These are phyloP conservation scores for Acleris cristana DNA, from an alignment of 2,888 invertebrate genomes.

Conservation along the genomic window DNA sequence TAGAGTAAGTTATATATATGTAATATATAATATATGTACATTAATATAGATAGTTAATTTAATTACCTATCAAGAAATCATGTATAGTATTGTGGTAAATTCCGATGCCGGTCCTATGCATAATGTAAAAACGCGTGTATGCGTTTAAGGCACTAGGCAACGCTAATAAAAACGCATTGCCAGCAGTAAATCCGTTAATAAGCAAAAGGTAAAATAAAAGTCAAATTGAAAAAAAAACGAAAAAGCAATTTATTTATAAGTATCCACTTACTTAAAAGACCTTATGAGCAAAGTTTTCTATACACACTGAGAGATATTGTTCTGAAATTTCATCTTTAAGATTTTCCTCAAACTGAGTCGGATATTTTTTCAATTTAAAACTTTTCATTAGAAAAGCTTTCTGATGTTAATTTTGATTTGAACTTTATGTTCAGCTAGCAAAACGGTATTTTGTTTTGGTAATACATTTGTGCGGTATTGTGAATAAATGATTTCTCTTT, in stretches of 20 bases:
- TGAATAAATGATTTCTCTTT: conserved; percentile 9
- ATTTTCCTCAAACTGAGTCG: conserved; percentile 6
- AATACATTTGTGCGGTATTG: not conserved
- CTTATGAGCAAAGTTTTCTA: conserved; percentile 10
- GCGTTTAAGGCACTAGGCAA: too few species aligned
- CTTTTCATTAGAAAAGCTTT: conserved; percentile 7
- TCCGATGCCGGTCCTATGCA: too few species aligned
- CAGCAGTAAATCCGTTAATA: too few species aligned
- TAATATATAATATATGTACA: too few species aligned
- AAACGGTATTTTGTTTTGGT: not conserved
- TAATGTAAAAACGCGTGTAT: too few species aligned
- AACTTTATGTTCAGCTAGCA: not conserved
- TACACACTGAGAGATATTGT: not conserved
- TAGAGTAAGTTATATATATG: too few species aligned
- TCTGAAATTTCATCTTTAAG: conserved; percentile 1
- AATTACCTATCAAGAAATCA: too few species aligned
- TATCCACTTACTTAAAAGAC: not conserved
- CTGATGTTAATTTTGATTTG: conserved; percentile 14
- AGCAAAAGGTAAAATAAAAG: not conserved
- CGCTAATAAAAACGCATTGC: too few species aligned
- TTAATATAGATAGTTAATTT: too few species aligned
- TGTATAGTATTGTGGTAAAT: too few species aligned
- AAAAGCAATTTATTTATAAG: not conserved
- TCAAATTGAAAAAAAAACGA: not conserved
- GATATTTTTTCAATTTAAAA: conserved; percentile 15